Conservation (phyloP, 2,888 invertebrate species). For the Dryadula phaetusa region DNA sequence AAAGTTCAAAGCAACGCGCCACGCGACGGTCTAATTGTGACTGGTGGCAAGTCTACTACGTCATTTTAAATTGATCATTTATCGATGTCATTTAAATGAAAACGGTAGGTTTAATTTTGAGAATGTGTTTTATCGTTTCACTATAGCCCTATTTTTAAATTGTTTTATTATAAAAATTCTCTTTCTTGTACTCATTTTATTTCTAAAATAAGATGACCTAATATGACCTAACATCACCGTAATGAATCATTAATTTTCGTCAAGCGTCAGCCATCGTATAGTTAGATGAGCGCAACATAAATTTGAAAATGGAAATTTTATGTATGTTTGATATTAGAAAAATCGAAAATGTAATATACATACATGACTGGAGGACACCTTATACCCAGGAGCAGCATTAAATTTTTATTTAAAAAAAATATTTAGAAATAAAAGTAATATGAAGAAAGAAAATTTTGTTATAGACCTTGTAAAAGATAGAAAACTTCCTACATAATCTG, state of each 20-base stretch:
- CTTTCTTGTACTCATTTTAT: too few relatives aligned
- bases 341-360: not conserved
- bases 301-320: not conserved
- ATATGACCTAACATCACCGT: not conserved
- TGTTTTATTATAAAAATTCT: not conserved
- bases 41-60: conserved; percentile 47
- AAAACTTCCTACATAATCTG: too few relatives aligned
- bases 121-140: too few relatives aligned
- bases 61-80: conserved; percentile 35
- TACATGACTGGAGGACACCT: not conserved
- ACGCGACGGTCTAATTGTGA: conserved; percentile 67
- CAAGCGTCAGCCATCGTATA: not conserved
- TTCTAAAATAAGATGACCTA: too few relatives aligned
- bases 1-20: conserved; percentile 44
- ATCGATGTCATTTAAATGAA: conserved; percentile 24
- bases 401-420: too few relatives aligned
- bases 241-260: not conserved
- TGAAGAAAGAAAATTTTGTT: too few relatives aligned
- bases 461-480: too few relatives aligned
- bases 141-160: not conserved
- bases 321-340: not conserved
- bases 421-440: not conserved
- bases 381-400: too few relatives aligned
- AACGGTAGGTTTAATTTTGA: conserved; percentile 25
- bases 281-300: not conserved